Base-by-base conservation (phyloP, 2,113 vertebrate species). In the Notarius quadriscutis region DNA sequence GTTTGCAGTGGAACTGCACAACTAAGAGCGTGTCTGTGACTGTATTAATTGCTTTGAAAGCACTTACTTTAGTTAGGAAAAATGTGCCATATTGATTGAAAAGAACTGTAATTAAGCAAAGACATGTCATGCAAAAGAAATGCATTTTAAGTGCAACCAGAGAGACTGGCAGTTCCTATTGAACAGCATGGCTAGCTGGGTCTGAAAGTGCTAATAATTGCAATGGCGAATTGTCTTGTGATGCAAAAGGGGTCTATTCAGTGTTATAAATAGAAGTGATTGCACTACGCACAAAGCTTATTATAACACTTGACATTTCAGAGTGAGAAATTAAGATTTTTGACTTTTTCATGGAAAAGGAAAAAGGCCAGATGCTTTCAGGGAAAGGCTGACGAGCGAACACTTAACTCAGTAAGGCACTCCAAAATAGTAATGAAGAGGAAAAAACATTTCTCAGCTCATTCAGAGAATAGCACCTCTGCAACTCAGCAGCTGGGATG, bases 231-330 rank as follows among this genome's bases (percentile, higher is more conserved):
- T 80, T 84, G 78, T 67, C 84, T 83, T 57, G 48, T 53, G 80
- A 84, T n/a, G n/a, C n/a, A 86, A 78, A 69, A 27, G 50, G 5
- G 25, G 34, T 62, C 84, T 10, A 50, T 50, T 84, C 41, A 82
- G 74, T 60, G 57, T 75, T 25, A 27, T 81, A 71, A 86, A 88
- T 88, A 90, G 77, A 50, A 77, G 14, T 25, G 72, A 86, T 71
- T 58, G 27, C 74, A 57, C 71, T 79, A 14, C 17, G 50, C 84
- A 83, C 86, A 86, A 90, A 87, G 67, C 67, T 79, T 83, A 75
- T 90, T 87, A 86, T 83, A 83, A 67, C 67, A 84, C 89, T 90
- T 88, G 81, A 88, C 89, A 90, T 90, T 88, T 87, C 81, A 53
- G 50, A 83, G 83, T 77, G 67, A 74, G 83, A 84, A 88, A 84